A percentile compares a stretch with the other conserved stretches of the same genome.
Evolutionary conservation across 2,797 vertebrate genomes (phyloP).

Genomic region (Antrozous pallidus): DNA sequence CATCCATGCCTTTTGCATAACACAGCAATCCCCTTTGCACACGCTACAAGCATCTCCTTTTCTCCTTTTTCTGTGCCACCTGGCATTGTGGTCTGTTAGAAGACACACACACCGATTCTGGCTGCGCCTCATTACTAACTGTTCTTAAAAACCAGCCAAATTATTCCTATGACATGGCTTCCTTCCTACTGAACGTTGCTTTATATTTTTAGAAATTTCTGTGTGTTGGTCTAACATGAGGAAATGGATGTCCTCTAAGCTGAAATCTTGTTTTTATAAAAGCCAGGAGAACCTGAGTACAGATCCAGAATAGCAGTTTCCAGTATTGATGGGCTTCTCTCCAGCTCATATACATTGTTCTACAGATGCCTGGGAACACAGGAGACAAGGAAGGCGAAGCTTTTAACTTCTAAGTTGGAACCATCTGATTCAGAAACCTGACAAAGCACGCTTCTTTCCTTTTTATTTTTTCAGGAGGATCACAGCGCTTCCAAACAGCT

Average conservation of each 20-base stretch:
- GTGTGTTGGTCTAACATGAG: not conserved
- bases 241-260: not conserved
- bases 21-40: not conserved
- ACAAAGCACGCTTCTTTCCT: not conserved
- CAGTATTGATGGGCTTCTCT: not conserved
- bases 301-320: not conserved
- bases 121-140: conserved; percentile 61
- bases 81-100: conserved; percentile 67
- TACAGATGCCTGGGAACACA: not conserved
- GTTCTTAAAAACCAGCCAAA: conserved; percentile 69
- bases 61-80: conserved; percentile 28
- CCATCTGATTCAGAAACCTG: not conserved
- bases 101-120: conserved; percentile 60
- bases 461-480: not conserved
- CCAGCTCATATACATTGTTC: not conserved
- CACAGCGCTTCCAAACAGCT: not conserved
- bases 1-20: conserved; percentile 22
- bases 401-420: not conserved
- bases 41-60: not conserved
- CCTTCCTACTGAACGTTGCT: conserved; percentile 30
- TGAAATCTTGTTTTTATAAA: conserved; percentile 22
- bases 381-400: not conserved
- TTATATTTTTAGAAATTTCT: conserved; percentile 66
- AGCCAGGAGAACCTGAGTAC: conserved; percentile 20
- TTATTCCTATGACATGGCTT: conserved; percentile 48